Evolutionary conservation across 2,113 vertebrate species (phyloP), one percentile per base, ranked within the genome.

Genomic region (Penelope pileata): DNA sequence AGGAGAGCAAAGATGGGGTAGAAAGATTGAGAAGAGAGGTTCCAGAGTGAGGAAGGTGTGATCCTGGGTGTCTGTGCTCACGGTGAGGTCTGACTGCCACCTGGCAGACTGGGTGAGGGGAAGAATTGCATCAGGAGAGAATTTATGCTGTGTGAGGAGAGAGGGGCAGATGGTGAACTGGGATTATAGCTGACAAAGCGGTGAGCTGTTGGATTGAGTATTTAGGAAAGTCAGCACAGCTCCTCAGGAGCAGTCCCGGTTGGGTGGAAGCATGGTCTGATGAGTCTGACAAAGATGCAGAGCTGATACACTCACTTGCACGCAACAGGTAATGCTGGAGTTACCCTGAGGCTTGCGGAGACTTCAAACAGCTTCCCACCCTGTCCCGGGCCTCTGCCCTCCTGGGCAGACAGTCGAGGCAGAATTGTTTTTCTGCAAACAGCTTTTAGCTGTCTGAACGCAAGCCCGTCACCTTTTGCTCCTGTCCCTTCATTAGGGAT

Each of bases 281-380:
- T 93, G 90, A 95, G 70, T 91, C 82, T 94, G 87, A 60, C 48
- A 36, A 43, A 96, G 94, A 83, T 93, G 72, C 19, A 59, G 42
- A 88, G 60, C 85, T 95, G 94, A 95, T 96, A 89, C 74, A 30
- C 54, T 78, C 45, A 2, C 69, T 74, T 88, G 48, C 68, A 63
- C 3, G 14, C 77, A 86, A 4, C 56, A 72, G 60, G 36, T 86
- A 78, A 38, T 64, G 81, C 74, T 51, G 66, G 34, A 74, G 88
- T 86, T 91, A 91, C 83, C 95, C 95, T 78, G 88, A 76, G 95
- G 96, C 96, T 90, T 77, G 32, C 40, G 76, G 76, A 95, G 72
- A 74, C 92, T 93, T 94, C 95, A 95, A 62, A 95, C 81, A 53
- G 53, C 69, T 93, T 96, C 79, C 88, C 83, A 91, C 68, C 50